Conservation (phyloP, 2,113 vertebrate species). For the Heterotis niloticus region DNA sequence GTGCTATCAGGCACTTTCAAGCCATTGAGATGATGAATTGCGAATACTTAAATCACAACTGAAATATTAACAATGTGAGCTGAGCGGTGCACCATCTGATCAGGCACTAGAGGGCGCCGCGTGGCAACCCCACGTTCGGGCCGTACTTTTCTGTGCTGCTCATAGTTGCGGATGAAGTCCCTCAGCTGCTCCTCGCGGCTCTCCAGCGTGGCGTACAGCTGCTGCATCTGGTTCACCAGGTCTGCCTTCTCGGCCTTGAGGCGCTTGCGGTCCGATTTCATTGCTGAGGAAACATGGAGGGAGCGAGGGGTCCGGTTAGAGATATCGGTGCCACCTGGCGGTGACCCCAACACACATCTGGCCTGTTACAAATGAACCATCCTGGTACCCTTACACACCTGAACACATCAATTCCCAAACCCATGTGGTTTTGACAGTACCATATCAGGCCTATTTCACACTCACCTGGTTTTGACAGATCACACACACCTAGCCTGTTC, state of each 20-base stretch:
- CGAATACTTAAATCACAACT: background rate
- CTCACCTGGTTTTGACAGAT: no score
- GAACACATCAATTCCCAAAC: no score
- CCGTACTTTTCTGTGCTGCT: slow-evolving; percentile 91
- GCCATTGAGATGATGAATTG: background rate
- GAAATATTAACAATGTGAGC: background rate
- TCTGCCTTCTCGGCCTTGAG: slow-evolving; percentile 91
- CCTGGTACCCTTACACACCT: no score
- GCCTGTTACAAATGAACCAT: background rate
- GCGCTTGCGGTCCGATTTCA: slow-evolving; percentile 93
- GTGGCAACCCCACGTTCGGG: background rate
- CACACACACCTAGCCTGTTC: no score
- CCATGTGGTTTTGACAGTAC: no score
- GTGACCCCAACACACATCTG: no score
- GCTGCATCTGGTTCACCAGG: slow-evolving; percentile 97
- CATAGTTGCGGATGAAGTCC: slow-evolving; percentile 96
- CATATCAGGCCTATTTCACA: no score
- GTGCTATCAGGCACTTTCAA: background rate
- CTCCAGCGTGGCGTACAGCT: slow-evolving; percentile 93
- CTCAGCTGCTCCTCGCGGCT: slow-evolving; percentile 95
- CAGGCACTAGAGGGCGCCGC: background rate
- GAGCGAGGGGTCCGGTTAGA: background rate
- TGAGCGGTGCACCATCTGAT: background rate
- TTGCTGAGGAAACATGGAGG: slow-evolving; percentile 65
- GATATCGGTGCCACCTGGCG: background rate